A percentile compares a stretch with the other conserved stretches of the same genome.
phyloP scores from a whole-genome alignment of 2,797 vertebrate species.

The Dryobates pubescens region DNA sequence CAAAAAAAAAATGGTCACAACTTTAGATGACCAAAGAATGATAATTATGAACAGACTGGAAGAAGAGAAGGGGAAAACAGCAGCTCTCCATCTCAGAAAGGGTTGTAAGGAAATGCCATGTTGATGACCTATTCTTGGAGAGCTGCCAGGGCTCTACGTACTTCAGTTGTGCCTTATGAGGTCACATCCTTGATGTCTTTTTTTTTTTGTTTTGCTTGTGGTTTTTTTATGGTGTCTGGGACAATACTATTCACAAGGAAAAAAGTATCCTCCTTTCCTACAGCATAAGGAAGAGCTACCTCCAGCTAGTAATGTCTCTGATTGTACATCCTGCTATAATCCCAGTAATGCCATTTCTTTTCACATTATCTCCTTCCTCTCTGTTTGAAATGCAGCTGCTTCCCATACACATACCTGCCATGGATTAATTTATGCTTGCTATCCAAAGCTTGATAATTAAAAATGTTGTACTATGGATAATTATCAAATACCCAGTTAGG shows the following conservation, averaged over 20 bases:
- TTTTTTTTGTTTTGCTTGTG: neutral
- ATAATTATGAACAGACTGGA: neutral
- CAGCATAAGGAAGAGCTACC: neutral
- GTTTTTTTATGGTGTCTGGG: neutral
- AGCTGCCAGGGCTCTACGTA: neutral
- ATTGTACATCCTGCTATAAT: neutral
- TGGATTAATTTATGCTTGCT: neutral
- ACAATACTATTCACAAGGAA: constrained; percentile 27
- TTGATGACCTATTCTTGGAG: neutral
- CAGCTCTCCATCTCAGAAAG: neutral
- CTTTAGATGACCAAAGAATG: neutral
- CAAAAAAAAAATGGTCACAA: neutral
- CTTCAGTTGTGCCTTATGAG: neutral
- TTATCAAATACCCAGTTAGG: neutral
- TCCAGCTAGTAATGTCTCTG: neutral
- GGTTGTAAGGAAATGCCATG: constrained; percentile 40
- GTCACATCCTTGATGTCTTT: constrained; percentile 28
- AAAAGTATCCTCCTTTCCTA: neutral
- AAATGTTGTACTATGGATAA: neutral
- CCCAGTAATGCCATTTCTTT: neutral
- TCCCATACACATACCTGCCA: neutral
- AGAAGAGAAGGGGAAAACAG: neutral
- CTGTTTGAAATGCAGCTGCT: neutral
- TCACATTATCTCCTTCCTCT: neutral
- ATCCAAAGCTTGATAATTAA: neutral